phyloP scores from a whole-genome alignment of 2,113 vertebrate species.

The Crotalus horridus region DNA sequence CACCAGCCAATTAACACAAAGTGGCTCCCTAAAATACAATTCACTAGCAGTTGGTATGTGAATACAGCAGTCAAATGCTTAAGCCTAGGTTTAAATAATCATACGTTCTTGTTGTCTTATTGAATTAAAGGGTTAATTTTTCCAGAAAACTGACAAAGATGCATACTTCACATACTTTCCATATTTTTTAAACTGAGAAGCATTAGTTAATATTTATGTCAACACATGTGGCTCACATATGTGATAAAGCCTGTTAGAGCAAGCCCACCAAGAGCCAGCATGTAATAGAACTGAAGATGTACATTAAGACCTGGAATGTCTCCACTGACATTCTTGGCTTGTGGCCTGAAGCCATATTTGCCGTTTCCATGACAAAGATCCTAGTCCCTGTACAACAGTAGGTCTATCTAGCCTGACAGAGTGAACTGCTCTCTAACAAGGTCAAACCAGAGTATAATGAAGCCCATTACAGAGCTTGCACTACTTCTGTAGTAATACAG shows the following conservation, averaged over 20 bases:
- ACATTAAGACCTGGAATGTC: constrained; percentile 56
- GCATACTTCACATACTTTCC: background rate
- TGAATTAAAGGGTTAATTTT: background rate
- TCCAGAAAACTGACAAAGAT: background rate
- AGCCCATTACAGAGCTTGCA: background rate
- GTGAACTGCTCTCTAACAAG: constrained; percentile 39
- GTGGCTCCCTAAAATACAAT: background rate
- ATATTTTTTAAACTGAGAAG: background rate
- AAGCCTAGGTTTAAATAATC: background rate
- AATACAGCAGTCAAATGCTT: background rate
- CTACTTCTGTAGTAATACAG: background rate
- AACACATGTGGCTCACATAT: constrained; percentile 25
- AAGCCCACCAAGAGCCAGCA: constrained; percentile 50
- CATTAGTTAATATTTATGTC: background rate
- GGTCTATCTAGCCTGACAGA: constrained; percentile 44
- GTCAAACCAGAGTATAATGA: background rate
- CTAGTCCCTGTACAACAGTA: constrained; percentile 56
- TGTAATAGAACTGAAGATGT: constrained; percentile 49
- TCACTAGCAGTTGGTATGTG: background rate
- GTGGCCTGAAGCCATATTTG: constrained; percentile 58
- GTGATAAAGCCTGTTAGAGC: constrained; percentile 15
- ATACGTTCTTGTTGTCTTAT: background rate
- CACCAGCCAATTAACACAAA: background rate
- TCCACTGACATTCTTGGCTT: constrained; percentile 56
- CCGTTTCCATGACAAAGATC: constrained; percentile 65